A percentile compares a stretch with the other conserved stretches of the same genome.
Conservation (phyloP, 2,888 invertebrate species). For the Yponomeuta malinellus region DNA sequence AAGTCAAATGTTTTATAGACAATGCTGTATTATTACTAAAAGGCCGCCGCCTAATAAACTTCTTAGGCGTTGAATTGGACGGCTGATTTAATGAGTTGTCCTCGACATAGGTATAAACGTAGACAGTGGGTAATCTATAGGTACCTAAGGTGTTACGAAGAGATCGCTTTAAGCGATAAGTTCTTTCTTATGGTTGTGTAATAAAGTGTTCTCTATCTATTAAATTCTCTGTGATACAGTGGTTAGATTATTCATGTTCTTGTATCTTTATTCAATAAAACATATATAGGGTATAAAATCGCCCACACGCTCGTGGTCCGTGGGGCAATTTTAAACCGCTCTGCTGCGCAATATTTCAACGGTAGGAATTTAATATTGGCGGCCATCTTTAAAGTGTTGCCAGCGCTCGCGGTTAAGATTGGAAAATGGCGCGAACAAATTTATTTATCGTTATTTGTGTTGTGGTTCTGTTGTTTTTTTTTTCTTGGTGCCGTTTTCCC, state of each 20-base stretch:
- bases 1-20: too few species aligned
- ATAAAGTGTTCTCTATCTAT: too few species aligned
- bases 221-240: neutral
- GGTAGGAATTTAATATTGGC: constrained; percentile 15
- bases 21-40: too few species aligned
- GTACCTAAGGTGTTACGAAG: too few species aligned
- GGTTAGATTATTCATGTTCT: neutral
- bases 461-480: neutral
- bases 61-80: too few species aligned
- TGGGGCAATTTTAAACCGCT: constrained; percentile 11
- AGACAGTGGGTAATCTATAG: too few species aligned
- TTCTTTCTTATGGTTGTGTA: too few species aligned
- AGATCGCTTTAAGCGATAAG: too few species aligned
- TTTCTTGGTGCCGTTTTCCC: too few species aligned
- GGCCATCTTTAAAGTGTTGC: constrained; percentile 13
- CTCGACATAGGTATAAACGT: too few species aligned
- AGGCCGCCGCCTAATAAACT: too few species aligned
- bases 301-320: neutral
- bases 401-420: neutral
- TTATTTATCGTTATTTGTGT: neutral
- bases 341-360: constrained; percentile 10
- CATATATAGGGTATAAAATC: neutral
- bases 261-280: neutral
- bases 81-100: too few species aligned
- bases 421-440: neutral